Evolutionary conservation across 1,140 invertebrate genomes (phyloP).

Genomic region (Caerostris darwini): DNA sequence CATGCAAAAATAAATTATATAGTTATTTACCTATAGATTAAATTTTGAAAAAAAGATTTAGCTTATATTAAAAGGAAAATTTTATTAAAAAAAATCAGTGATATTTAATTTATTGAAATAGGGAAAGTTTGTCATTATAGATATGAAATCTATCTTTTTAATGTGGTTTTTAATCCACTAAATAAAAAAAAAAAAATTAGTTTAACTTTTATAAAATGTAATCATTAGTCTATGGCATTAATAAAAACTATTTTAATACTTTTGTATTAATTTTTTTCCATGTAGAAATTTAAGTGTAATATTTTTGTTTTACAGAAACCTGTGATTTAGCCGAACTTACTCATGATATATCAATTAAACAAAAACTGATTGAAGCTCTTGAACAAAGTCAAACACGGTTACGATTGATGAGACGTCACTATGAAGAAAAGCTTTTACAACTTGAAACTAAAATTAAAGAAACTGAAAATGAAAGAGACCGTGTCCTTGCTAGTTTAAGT

Average conservation of each 20-base stretch:
- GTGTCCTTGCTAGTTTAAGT: conserved; percentile 87
- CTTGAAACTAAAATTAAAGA: conserved; percentile 93
- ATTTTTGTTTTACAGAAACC: conserved; percentile 62
- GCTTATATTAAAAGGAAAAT: too few relatives aligned
- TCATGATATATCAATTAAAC: conserved; percentile 81
- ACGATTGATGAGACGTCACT: conserved; percentile 92
- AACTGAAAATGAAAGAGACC: conserved; percentile 96
- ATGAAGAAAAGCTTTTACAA: conserved; percentile 95
- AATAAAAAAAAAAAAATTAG: neutral
- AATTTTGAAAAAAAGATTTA: too few relatives aligned
- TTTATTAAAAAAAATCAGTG: too few relatives aligned
- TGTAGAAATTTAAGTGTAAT: neutral
- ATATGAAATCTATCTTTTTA: neutral
- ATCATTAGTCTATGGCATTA: neutral
- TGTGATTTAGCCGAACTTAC: conserved; percentile 78
- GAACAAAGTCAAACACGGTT: conserved; percentile 93
- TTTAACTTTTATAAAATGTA: neutral
- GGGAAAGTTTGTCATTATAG: neutral
- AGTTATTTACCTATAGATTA: too few relatives aligned
- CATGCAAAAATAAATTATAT: too few relatives aligned
- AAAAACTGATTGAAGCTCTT: conserved; percentile 95
- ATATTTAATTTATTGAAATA: too few relatives aligned
- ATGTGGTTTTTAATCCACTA: neutral
- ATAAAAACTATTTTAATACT: neutral
- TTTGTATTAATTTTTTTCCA: neutral